Percentiles rank a stretch among this genome's conserved stretches.
These are phyloP conservation scores for Pyrgus malvae DNA, from an alignment of 2,888 invertebrate genomes.

Conservation along the genomic window DNA sequence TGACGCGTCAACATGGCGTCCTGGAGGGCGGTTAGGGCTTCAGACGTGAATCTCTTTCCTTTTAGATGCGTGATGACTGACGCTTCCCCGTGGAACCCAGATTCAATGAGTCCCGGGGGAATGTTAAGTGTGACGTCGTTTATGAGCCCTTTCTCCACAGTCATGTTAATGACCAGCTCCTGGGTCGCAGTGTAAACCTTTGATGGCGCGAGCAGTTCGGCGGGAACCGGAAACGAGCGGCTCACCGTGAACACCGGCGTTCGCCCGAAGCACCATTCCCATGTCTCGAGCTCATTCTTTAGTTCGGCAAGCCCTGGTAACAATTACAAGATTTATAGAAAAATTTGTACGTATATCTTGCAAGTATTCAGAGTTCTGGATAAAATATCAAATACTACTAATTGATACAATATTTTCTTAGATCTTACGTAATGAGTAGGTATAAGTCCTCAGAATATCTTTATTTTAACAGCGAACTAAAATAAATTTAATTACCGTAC, in stretches of 20 bases:
- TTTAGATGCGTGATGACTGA: conserved; percentile 84
- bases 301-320: conserved; percentile 86
- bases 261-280: conserved; percentile 95
- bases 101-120: conserved; percentile 82
- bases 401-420: no score
- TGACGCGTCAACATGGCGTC: conserved; percentile 73
- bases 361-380: no score
- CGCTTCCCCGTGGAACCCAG: conserved; percentile 84
- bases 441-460: no score
- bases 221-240: conserved; percentile 83
- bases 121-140: conserved; percentile 84
- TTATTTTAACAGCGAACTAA: no score
- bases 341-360: no score
- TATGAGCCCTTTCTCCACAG: conserved; percentile 85
- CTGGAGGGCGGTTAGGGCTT: conserved; percentile 83
- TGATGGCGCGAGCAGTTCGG: conserved; percentile 68
- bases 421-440: no score
- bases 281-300: conserved; percentile 85
- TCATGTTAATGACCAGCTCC: conserved; percentile 83
- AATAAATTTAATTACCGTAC: no score
- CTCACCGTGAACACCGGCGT: conserved; percentile 92
- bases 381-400: no score
- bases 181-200: conserved; percentile 64
- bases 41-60: conserved; percentile 85
- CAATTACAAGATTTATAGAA: neutral